Evolutionary conservation across 2,888 invertebrate species (phyloP).

Genomic region (Drosophila mettleri): DNA sequence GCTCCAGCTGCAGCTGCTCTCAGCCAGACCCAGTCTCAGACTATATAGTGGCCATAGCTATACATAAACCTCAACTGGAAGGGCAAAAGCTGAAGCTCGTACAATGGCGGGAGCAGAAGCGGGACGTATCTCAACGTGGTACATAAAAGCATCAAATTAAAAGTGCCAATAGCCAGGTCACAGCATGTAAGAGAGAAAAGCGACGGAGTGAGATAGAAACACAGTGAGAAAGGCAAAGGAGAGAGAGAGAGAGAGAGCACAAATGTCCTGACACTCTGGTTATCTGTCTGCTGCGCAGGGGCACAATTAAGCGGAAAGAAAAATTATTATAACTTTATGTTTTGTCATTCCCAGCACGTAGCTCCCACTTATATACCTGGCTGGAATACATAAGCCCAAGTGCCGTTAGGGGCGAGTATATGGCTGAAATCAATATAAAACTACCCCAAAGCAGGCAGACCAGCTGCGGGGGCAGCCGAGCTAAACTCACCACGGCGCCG

Average conservation of each 20-base stretch:
- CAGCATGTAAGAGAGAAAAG: conserved; percentile 12
- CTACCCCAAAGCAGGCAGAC: conserved; percentile 58
- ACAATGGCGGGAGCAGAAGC: conserved; percentile 4
- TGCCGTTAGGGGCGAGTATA: conserved; percentile 44
- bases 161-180: conserved; percentile 69
- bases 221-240: conserved; percentile 18
- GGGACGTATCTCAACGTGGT: conserved; percentile 39
- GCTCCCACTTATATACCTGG: conserved; percentile 21
- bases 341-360: conserved; percentile 76
- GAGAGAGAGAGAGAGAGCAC: conserved; percentile 18
- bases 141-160: conserved; percentile 80
- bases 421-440: conserved; percentile 71
- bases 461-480: conserved; percentile 8
- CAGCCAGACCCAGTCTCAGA: conserved; percentile 25
- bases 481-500: conserved; percentile 60
- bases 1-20: conserved; percentile 28
- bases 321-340: conserved; percentile 83
- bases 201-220: conserved; percentile 4
- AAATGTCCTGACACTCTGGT: conserved; percentile 53
- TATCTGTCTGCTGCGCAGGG: conserved; percentile 70
- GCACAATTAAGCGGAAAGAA: conserved; percentile 83
- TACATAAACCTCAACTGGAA: conserved; percentile 22
- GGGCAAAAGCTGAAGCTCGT: conserved; percentile 8
- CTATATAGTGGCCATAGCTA: conserved; percentile 25
- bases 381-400: conserved; percentile 8